Percentiles rank a stretch among this genome's conserved stretches.
phyloP scores from a whole-genome alignment of 2,888 invertebrate species.

The Parnassius smintheus region DNA sequence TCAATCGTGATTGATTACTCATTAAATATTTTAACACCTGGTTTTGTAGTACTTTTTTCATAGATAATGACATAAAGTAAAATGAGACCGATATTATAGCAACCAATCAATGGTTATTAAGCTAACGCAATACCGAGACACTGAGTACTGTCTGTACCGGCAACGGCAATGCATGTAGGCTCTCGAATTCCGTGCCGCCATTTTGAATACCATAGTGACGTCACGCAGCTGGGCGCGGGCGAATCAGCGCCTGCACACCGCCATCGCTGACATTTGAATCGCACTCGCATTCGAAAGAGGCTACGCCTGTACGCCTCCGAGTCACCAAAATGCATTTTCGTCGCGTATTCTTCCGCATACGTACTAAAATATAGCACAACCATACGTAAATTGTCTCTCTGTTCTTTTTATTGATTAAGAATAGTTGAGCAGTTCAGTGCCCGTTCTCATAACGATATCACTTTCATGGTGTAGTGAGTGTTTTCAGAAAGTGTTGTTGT shows the following conservation, averaged over 20 bases:
- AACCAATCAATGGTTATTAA: constrained; percentile 10
- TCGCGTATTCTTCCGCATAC: constrained; percentile 63
- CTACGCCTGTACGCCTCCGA: constrained; percentile 70
- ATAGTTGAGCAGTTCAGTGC: constrained; percentile 61
- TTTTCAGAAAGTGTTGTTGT: constrained; percentile 66
- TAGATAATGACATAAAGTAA: too few relatives aligned
- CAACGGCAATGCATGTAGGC: constrained; percentile 52
- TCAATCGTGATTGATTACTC: too few relatives aligned
- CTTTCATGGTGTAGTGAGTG: constrained; percentile 61
- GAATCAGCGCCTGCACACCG: constrained; percentile 42
- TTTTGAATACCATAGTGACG: constrained; percentile 79
- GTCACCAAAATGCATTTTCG: constrained; percentile 69
- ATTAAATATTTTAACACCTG: too few relatives aligned
- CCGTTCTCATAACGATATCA: constrained; percentile 35
- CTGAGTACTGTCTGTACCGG: constrained; percentile 13
- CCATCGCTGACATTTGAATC: constrained; percentile 59
- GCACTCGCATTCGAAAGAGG: constrained; percentile 70
- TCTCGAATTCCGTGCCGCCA: constrained; percentile 78
- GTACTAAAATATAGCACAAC: constrained; percentile 54
- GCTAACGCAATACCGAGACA: constrained; percentile 20
- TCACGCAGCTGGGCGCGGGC: constrained; percentile 74
- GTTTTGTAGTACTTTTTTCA: too few relatives aligned
- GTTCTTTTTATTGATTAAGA: constrained; percentile 68
- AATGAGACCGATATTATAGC: too few relatives aligned
- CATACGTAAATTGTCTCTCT: constrained; percentile 58